These are phyloP conservation scores for Halocynthia aurantium DNA, from an alignment of 23 tunicate genomes.

Conservation along the genomic window DNA sequence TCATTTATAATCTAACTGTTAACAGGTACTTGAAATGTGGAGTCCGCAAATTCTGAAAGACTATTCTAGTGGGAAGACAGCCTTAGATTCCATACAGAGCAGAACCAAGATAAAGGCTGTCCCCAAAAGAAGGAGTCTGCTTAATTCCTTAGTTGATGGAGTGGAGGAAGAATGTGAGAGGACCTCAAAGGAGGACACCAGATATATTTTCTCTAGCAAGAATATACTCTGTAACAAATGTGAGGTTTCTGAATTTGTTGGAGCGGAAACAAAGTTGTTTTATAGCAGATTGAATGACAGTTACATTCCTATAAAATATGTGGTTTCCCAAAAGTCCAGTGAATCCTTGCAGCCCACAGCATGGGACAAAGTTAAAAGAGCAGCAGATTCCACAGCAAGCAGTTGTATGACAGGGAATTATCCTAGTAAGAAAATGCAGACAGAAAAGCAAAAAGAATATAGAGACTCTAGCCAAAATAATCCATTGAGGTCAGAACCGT, in stretches of 20 bases:
- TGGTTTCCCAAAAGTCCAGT: too few relatives aligned
- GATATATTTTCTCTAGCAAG: neutral
- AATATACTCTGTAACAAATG: neutral
- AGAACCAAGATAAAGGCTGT: neutral
- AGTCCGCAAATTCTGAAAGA: neutral
- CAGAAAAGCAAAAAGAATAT: too few relatives aligned
- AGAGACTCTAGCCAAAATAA: too few relatives aligned
- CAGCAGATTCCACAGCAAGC: too few relatives aligned
- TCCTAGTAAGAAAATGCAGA: too few relatives aligned
- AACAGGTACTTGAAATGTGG: neutral
- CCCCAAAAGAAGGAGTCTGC: conserved; percentile 6
- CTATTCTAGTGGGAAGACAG: neutral
- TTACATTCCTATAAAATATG: too few relatives aligned
- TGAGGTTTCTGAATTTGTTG: neutral
- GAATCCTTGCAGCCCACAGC: too few relatives aligned
- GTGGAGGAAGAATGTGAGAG: conserved; percentile 11
- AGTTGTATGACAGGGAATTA: too few relatives aligned
- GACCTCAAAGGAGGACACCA: neutral
- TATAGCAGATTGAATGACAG: neutral
- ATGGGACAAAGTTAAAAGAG: too few relatives aligned
- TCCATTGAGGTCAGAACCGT: too few relatives aligned
- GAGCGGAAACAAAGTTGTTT: conserved; percentile 8
- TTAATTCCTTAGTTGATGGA: conserved; percentile 11
- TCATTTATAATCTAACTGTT: neutral
- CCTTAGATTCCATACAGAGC: neutral